These are phyloP conservation scores for Drosophila limbata DNA, from an alignment of 2,888 invertebrate genomes.

Conservation along the genomic window DNA sequence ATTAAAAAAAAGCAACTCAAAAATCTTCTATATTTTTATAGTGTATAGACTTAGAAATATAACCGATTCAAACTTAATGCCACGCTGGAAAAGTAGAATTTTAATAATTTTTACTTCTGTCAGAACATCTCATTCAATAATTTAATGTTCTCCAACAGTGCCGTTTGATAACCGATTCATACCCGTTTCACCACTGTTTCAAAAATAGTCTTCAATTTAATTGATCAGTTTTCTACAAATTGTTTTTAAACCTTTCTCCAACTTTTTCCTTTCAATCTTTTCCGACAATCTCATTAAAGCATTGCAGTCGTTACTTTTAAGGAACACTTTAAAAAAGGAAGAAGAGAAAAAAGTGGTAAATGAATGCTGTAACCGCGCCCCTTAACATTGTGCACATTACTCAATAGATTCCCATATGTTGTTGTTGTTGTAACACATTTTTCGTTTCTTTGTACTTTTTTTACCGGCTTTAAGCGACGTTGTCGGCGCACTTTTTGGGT, in stretches of 20 bases:
- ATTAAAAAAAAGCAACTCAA: too few relatives aligned
- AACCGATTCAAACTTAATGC: too few relatives aligned
- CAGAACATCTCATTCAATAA: background rate
- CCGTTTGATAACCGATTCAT: background rate
- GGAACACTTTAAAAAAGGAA: conserved; percentile 8
- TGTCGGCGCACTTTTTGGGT: conserved; percentile 58
- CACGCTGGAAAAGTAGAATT: too few relatives aligned
- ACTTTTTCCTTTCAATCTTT: background rate
- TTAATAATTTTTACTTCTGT: too few relatives aligned
- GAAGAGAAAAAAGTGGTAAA: conserved; percentile 10
- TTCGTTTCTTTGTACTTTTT: conserved; percentile 29
- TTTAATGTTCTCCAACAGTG: background rate
- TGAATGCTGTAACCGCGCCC: conserved; percentile 54
- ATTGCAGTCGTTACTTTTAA: background rate
- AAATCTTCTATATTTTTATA: too few relatives aligned
- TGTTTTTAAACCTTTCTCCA: background rate
- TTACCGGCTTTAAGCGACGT: conserved; percentile 63
- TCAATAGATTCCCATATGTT: conserved; percentile 58
- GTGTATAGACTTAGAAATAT: too few relatives aligned
- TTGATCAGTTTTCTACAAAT: background rate
- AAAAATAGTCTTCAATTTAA: background rate
- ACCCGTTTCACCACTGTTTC: background rate
- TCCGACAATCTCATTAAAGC: background rate
- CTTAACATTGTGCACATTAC: conserved; percentile 52
- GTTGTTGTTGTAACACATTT: conserved; percentile 47